Evolutionary conservation across 2,797 vertebrate genomes (phyloP), one percentile per base, ranked within the genome.

Genomic region (Notolabrus celidotus): DNA sequence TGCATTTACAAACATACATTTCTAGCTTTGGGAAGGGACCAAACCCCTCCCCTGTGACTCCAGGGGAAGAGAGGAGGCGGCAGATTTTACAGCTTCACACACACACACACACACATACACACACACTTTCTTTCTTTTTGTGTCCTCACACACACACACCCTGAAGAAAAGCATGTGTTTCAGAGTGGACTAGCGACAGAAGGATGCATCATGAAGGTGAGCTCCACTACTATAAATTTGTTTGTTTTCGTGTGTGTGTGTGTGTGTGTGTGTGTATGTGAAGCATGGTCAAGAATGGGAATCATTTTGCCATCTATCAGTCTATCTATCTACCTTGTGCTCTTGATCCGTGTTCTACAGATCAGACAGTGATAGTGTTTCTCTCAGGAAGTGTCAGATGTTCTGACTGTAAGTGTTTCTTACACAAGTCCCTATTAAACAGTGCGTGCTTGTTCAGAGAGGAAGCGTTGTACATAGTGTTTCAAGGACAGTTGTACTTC

Each of bases 201-300:
- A 70, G 64, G 79, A 86, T 74, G 58, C 85, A 8, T 49, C 83
- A 93, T 93, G 92, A 93, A 93, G 91, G 92, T 93, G 76, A 88
- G 92, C 36, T 63, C 27, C 52, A 3, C 17, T 64, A 70, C 55
- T 47, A 29, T 43, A 10, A 14, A 42, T 56, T 31, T 25, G 10
- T 64, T 61, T 43, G 11, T 45, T 69, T 34, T 27, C 11, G 22
- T 42, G 17, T 58, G 9, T 39, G 27, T 68, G 34, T 51, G 39
- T 46, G 49, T 62, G 38, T 19, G 25, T 47, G 29, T 31, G 29
- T 4, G 8, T 4, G 6, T 31, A 29, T 31, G 50, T 61, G 49
- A 38, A 38, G 38, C 15, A 39, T 39, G 38, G 38, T 39, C 15
- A 39, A 39, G 38, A 39, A 39, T 39, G 5, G 7, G 38, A 39